Evolutionary conservation across 2,797 vertebrate species (phyloP), one percentile per base, ranked within the genome.

Genomic region (Cyprinella venusta): DNA sequence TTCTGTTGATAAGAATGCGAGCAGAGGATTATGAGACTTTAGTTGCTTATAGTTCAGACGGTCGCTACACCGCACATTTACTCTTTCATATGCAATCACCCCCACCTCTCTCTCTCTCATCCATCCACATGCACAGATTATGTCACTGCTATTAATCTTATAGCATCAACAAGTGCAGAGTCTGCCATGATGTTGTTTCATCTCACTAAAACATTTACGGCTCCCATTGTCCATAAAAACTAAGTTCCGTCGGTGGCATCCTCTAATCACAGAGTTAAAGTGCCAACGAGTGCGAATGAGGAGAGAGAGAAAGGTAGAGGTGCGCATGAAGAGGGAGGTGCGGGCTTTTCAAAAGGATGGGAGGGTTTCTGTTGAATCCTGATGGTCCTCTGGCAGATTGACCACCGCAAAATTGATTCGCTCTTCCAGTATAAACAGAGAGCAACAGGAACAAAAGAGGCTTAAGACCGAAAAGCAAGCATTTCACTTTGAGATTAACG

Each of bases 371-470:
- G 13, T 83, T 83, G 68, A 38, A 69, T 82, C 9, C 79, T 79
- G 78, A 86, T 89, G 86, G 82, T 86, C 80, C 82, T 48, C 79
- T 83, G 15, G 67, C 84, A 81, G 85, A 86, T 36, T 84, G 80
- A 79, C 76, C 52, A 67, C 45, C 26, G 82, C 6, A n/a, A 77
- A 65, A 83, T 81, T 87, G 84, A 88, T 87, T 83, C 71, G 16
- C 76, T 82, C 80, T 70, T 83, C 69, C 33, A 48, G 33, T 59
- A 85, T 81, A 80, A 78, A 59, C 36, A 40, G 54, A 64, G 42
- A 38, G 68, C 79, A 80, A 61, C 33, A 42, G 54, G 50, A 76
- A 79, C 64, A 78, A 79, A 87, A 85, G 71, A 80, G n/a, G 64
- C 81, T 82, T 76, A 76, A 30, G 63, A 56, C 48, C 45, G 19